phyloP scores from a whole-genome alignment of 2,797 vertebrate genomes.

The Spondyliosoma cantharus region DNA sequence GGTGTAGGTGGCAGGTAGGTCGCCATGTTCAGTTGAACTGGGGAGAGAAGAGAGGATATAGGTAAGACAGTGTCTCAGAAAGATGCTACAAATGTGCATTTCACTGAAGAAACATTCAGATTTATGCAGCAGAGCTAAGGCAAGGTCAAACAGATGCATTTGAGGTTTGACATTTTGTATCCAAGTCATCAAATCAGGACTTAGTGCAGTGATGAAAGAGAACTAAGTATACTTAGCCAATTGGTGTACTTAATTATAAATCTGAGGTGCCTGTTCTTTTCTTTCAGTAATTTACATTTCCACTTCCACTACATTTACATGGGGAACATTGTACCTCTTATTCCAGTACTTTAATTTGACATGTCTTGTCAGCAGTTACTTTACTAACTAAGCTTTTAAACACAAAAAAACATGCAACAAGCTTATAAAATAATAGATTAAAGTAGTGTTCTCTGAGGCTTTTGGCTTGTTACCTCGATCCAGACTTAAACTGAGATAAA shows the following conservation, averaged over 20 bases:
- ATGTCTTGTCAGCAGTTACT: neutral
- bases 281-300: neutral
- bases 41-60: constrained; percentile 30
- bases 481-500: neutral
- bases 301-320: neutral
- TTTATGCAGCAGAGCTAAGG: neutral
- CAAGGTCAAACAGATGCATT: neutral
- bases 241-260: neutral
- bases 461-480: neutral
- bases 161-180: neutral
- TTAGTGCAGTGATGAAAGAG: neutral
- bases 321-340: neutral
- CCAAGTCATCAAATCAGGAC: neutral
- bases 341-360: neutral
- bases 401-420: neutral
- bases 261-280: neutral
- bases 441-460: neutral
- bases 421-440: neutral
- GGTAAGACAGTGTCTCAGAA: neutral
- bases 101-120: neutral
- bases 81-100: neutral
- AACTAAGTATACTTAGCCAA: neutral
- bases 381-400: neutral
- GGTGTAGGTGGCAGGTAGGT: constrained; percentile 60
- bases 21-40: constrained; percentile 77